Evolutionary conservation across 2,888 invertebrate genomes (phyloP), one percentile per base, ranked within the genome.

Genomic region (Patella depressa): DNA sequence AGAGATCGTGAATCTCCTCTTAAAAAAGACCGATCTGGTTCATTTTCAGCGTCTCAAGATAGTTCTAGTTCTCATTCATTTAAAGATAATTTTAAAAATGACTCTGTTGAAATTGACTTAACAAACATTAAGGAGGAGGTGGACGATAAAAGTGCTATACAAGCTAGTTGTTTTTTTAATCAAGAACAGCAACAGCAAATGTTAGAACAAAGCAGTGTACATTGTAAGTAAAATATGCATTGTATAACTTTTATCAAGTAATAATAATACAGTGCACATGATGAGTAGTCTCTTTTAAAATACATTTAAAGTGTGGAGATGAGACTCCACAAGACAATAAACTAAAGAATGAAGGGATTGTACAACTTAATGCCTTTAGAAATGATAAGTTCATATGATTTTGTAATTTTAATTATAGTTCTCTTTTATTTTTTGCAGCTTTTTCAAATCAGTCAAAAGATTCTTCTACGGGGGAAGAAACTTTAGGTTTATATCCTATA

Each of bases 81-180:
- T 65, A 65, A 65, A 65, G 65, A 65, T 14, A 19, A 19, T 65
- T 19, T 19, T 65, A 12, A 9, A 24, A 65, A 24, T 65, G 65
- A 65, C 19, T 19, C 65, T 19, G 65, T 65, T 24, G 65, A 65
- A 24, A 65, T 65, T 24, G 65, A 65, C 14, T 65, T 65, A 65
- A 65, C 65, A 24, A 65, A 65, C 24, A 65, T 65, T 65, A 65
- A 65, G 24, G 65, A 65, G 65, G 65, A 65, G 24, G 24, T 65
- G 11, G 65, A 65, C 14, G 65, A 65, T 65, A 65, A 65, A 65
- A 65, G 65, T 65, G 65, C 65, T 65, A 65, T 65, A 19, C 65
- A 65, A 65, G 65, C 65, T 65, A 65, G 65, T 65, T 65, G 65
- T 65, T 65, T 65, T 24, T 65, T 65, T 24, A 65, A 17, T 65